phyloP scores from a whole-genome alignment of 2,888 invertebrate species.

The Clistopyga incitator region DNA sequence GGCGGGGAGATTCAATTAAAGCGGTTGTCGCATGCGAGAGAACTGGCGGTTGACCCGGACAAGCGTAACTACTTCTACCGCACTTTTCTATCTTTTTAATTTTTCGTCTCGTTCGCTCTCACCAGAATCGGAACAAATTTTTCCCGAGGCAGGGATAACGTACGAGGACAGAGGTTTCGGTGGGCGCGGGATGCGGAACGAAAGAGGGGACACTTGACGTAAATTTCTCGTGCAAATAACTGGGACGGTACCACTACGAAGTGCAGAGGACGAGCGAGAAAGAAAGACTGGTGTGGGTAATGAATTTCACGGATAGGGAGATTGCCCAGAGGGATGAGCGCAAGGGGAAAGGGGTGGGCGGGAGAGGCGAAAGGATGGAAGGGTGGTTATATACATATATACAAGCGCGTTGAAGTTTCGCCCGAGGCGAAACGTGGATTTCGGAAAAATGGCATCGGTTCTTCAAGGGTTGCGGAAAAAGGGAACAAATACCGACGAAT shows the following conservation, averaged over 20 bases:
- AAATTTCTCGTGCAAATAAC: conserved; percentile 72
- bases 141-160: conserved; percentile 50
- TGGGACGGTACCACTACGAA: conserved; percentile 63
- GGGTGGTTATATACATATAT: conserved; percentile 1
- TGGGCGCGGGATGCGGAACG: not conserved
- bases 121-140: conserved; percentile 49
- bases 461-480: conserved; percentile 8
- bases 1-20: conserved; percentile 62
- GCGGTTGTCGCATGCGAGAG: conserved; percentile 59
- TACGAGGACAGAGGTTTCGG: conserved; percentile 23
- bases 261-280: conserved; percentile 25
- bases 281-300: conserved; percentile 67
- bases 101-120: conserved; percentile 34
- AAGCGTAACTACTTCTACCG: conserved; percentile 60
- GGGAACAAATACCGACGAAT: not conserved
- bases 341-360: not conserved
- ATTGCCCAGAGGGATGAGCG: conserved; percentile 17
- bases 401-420: not conserved
- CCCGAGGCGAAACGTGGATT: conserved; percentile 18
- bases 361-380: conserved; percentile 6
- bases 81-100: not conserved
- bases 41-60: conserved; percentile 49
- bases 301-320: conserved; percentile 72
- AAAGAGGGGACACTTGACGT: conserved; percentile 62
- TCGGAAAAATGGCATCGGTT: conserved; percentile 21